Percentiles rank a stretch among this genome's conserved stretches.
phyloP scores from a whole-genome alignment of 2,113 vertebrate species.

The Pelusios castaneus region DNA sequence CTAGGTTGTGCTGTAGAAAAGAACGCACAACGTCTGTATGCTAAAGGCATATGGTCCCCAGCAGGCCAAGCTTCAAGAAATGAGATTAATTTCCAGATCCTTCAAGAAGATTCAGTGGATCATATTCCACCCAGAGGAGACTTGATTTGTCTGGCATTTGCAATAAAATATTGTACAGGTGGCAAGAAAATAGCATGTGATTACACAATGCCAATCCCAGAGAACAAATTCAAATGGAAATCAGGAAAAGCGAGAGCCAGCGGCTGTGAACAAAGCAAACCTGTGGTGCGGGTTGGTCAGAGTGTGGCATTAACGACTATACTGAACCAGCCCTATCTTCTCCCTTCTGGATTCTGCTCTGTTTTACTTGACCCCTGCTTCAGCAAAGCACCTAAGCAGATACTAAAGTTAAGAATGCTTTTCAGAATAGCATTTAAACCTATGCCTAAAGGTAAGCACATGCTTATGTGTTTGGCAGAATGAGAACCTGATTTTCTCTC shows the following conservation, averaged over 20 bases:
- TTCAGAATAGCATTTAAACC: not conserved
- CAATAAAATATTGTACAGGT: not conserved
- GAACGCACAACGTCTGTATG: not conserved
- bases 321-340: not conserved
- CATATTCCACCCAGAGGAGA: not conserved
- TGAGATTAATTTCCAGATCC: not conserved
- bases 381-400: not conserved
- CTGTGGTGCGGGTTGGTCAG: not conserved
- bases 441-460: not conserved
- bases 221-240: not conserved
- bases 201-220: not conserved
- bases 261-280: not conserved
- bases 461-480: not conserved
- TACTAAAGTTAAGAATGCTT: not conserved
- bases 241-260: not conserved
- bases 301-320: not conserved
- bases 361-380: not conserved
- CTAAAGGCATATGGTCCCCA: not conserved
- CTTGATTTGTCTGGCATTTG: not conserved
- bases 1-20: not conserved
- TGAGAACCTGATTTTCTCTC: not conserved
- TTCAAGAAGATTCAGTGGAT: not conserved
- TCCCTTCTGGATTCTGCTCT: not conserved
- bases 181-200: not conserved
- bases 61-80: not conserved